Evolutionary conservation across 2,113 vertebrate genomes (phyloP).

Genomic region (Nettapus auritus): DNA sequence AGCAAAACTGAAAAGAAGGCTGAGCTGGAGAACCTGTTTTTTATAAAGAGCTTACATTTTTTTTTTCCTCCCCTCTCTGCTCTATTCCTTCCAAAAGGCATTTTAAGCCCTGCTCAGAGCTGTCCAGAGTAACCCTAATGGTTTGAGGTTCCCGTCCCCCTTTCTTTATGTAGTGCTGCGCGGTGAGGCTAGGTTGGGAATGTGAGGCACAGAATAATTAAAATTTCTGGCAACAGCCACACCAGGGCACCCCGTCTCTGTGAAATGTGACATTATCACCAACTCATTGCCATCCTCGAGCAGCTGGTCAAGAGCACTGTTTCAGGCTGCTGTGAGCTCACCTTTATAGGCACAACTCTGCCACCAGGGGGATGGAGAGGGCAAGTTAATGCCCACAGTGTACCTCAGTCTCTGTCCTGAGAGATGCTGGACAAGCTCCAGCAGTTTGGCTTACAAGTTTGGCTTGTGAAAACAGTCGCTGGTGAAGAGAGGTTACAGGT

Average conservation of each 20-base stretch:
- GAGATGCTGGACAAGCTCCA: background rate
- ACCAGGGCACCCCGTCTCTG: fast-evolving
- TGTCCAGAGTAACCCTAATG: no score
- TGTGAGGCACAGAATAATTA: background rate
- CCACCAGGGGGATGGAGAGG: fast-evolving
- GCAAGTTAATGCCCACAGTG: background rate
- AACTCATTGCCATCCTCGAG: background rate
- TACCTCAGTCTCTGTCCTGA: background rate
- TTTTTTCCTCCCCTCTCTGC: no score
- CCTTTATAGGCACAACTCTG: background rate
- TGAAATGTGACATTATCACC: background rate
- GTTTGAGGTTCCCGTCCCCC: no score
- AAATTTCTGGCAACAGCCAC: background rate
- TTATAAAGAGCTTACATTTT: no score
- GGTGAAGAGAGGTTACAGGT: background rate
- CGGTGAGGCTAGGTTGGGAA: background rate
- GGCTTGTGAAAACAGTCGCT: background rate
- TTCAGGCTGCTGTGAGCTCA: background rate
- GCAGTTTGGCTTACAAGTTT: background rate
- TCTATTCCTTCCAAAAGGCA: no score
- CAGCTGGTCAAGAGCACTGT: background rate
- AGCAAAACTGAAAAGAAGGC: no score
- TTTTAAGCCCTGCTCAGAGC: no score
- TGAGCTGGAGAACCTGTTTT: no score
- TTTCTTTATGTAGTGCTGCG: no score